Conservation (phyloP, 2,888 invertebrate genomes). For the Xestobium rufovillosum region DNA sequence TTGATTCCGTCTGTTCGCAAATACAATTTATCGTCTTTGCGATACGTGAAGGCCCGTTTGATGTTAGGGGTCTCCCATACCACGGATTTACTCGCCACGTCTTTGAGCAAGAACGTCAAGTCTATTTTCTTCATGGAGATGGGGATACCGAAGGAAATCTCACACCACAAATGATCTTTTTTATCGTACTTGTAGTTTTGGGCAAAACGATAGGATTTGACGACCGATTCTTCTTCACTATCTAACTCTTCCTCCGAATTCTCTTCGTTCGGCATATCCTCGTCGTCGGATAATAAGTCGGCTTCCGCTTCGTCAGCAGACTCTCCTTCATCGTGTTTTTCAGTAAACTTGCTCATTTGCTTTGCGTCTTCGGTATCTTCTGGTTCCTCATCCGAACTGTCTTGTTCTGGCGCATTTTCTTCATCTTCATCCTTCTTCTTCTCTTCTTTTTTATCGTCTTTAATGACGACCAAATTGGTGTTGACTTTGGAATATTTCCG, state of each 20-base stretch:
- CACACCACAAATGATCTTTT: constrained; percentile 74
- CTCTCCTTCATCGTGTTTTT: constrained; percentile 41
- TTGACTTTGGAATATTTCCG: constrained; percentile 51
- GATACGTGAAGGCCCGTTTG: constrained; percentile 74
- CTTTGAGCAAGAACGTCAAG: constrained; percentile 64
- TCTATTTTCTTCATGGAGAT: constrained; percentile 62
- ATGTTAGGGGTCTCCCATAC: constrained; percentile 76
- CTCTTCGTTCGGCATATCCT: constrained; percentile 40
- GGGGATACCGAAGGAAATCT: constrained; percentile 64
- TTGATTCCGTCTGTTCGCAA: constrained; percentile 96
- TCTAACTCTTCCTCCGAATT: constrained; percentile 44
- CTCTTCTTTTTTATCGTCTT: constrained; percentile 31
- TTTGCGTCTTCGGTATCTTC: constrained; percentile 50
- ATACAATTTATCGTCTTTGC: constrained; percentile 53
- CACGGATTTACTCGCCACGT: constrained; percentile 62
- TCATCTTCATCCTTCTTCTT: constrained; percentile 8
- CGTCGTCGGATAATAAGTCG: constrained; percentile 15
- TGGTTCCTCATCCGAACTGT: constrained; percentile 62
- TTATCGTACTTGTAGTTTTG: constrained; percentile 67
- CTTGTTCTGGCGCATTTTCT: constrained; percentile 21
- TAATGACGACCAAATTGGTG: constrained; percentile 45
- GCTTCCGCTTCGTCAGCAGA: constrained; percentile 35
- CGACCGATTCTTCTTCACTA: constrained; percentile 32
- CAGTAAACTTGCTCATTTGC: constrained; percentile 37
- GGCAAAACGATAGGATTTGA: constrained; percentile 31